Conservation (phyloP, 2,113 vertebrate genomes). For the Oryzias melastigma region DNA sequence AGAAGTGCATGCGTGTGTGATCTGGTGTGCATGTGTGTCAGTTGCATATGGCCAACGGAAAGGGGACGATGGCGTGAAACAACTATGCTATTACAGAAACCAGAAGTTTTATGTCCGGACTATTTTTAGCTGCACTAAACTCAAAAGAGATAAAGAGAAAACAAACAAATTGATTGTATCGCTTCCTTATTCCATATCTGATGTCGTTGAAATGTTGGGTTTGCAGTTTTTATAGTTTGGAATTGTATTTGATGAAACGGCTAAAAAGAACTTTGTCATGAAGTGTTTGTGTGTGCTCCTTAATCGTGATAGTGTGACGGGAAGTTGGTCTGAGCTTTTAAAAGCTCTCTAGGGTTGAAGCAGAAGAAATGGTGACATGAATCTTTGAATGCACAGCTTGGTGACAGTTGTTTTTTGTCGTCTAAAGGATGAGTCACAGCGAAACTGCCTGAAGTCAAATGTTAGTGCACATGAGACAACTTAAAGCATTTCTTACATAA, state of each 20-base stretch:
- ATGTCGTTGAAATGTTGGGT: slow-evolving; percentile 3
- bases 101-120: slow-evolving; percentile 68
- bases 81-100: slow-evolving; percentile 70
- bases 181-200: slow-evolving; percentile 19
- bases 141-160: slow-evolving; percentile 43
- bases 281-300: too few relatives aligned
- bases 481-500: not conserved
- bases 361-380: slow-evolving; percentile 14
- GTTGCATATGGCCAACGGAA: slow-evolving; percentile 57
- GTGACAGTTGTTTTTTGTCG: slow-evolving; percentile 25
- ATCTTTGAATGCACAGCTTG: slow-evolving; percentile 24
- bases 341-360: slow-evolving; percentile 21
- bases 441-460: slow-evolving; percentile 16
- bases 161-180: slow-evolving; percentile 44
- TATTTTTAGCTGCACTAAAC: slow-evolving; percentile 65
- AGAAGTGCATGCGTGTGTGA: slow-evolving; percentile 16
- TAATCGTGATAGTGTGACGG: slow-evolving; percentile 11
- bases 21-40: slow-evolving; percentile 20
- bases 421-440: slow-evolving; percentile 26
- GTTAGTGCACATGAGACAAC: slow-evolving; percentile 1
- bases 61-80: slow-evolving; percentile 72
- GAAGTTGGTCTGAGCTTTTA: slow-evolving; percentile 21
- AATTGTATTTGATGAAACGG: too few relatives aligned
- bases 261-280: too few relatives aligned
- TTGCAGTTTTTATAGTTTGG: not conserved